A percentile compares a stretch with the other conserved stretches of the same genome.
Conservation (phyloP, 2,113 vertebrate species). For the Calidris pugnax region DNA sequence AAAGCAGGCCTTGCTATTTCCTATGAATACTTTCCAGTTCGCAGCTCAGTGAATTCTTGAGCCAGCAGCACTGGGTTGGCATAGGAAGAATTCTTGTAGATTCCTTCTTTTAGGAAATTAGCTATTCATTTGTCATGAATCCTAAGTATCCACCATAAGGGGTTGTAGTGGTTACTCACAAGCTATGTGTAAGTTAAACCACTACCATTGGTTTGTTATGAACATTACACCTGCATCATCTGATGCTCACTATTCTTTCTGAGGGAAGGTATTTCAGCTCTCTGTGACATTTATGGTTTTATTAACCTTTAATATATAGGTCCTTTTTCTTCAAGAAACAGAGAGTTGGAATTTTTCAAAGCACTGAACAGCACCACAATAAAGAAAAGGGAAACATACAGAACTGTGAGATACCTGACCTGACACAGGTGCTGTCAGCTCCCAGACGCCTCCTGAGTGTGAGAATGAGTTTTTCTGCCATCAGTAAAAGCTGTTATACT, state of each 20-base stretch:
- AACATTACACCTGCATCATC: background rate
- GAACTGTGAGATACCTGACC: background rate
- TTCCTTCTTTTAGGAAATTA: background rate
- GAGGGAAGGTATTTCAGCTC: background rate
- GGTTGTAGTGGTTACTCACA: background rate
- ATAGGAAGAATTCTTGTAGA: background rate
- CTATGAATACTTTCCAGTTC: background rate
- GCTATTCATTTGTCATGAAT: background rate
- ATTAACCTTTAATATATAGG: background rate
- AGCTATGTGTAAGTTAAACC: background rate
- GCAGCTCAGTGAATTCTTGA: background rate
- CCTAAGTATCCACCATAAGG: background rate
- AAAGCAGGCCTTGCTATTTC: background rate
- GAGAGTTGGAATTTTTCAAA: background rate
- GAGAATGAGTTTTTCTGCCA: conserved; percentile 30
- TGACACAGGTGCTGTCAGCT: background rate
- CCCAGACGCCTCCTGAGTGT: background rate
- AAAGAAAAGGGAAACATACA: background rate
- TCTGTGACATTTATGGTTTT: background rate
- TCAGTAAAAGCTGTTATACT: background rate
- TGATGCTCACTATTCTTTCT: background rate
- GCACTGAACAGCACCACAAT: background rate
- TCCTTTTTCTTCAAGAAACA: background rate
- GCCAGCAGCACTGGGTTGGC: background rate
- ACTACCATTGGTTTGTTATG: background rate